phyloP scores from a whole-genome alignment of 2,113 vertebrate species.

The Salvelinus alpinus region DNA sequence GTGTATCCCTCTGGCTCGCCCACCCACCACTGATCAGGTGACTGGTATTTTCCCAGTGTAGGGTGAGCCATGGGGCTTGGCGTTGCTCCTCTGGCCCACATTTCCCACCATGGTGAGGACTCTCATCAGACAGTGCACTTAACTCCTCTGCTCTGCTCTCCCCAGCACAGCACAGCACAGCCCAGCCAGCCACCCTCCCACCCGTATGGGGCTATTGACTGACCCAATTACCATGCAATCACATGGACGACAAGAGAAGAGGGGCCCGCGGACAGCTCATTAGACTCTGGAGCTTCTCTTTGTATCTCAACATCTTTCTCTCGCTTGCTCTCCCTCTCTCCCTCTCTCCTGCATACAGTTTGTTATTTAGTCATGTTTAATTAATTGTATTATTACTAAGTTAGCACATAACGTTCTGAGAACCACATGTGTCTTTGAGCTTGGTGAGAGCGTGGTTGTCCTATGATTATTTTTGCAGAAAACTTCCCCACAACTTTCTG shows the following conservation, averaged over 20 bases:
- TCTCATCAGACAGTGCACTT: conserved; percentile 30
- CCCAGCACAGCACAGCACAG: conserved; percentile 10
- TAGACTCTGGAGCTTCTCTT: conserved; percentile 52
- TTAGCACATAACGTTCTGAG: too few species aligned
- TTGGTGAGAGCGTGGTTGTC: too few species aligned
- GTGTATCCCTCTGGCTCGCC: neutral
- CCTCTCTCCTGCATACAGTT: neutral
- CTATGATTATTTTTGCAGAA: too few species aligned
- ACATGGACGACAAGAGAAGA: conserved; percentile 41
- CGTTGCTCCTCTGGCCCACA: conserved; percentile 19
- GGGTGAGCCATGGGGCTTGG: neutral
- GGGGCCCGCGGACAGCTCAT: conserved; percentile 58
- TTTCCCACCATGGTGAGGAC: conserved; percentile 17
- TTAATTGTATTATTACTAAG: neutral
- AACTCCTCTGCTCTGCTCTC: conserved; percentile 28
- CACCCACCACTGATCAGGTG: neutral
- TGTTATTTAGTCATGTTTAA: neutral
- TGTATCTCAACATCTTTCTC: neutral
- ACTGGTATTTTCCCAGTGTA: too few species aligned
- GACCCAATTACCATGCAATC: conserved; percentile 62
- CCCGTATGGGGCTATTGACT: conserved; percentile 47
- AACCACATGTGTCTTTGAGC: too few species aligned
- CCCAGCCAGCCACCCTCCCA: too few species aligned
- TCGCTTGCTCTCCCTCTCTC: neutral
- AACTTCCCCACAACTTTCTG: too few species aligned